Percentiles rank a stretch among this genome's conserved stretches.
Evolutionary conservation across 2,797 vertebrate genomes (phyloP).

Genomic region (Hafferia zeledoni): DNA sequence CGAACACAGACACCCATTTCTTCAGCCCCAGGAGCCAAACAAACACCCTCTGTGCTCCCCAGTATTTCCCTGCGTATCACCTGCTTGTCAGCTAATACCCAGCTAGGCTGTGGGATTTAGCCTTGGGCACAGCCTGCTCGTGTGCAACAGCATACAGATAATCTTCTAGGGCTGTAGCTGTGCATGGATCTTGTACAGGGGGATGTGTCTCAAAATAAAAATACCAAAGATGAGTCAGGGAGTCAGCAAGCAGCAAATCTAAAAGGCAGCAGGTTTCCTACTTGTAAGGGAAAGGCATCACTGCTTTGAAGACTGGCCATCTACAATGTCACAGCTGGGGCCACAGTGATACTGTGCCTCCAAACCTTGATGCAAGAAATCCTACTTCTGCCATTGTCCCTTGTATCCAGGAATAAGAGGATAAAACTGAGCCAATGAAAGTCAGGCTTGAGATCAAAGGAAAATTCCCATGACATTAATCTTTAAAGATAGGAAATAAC

Average conservation of each 20-base stretch:
- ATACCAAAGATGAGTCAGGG: background rate
- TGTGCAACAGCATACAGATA: background rate
- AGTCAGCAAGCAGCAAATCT: background rate
- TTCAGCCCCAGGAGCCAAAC: constrained; percentile 17
- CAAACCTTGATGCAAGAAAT: background rate
- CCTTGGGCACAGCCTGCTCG: background rate
- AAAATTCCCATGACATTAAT: background rate
- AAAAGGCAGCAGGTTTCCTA: background rate
- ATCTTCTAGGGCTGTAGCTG: background rate
- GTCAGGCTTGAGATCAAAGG: background rate
- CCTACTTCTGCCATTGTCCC: background rate
- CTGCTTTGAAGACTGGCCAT: background rate
- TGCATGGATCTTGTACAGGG: rapidly evolving
- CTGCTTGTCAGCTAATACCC: background rate
- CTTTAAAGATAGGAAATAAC: constrained; percentile 8
- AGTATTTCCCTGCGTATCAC: background rate
- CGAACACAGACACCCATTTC: background rate
- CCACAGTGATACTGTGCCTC: rapidly evolving
- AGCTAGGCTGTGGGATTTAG: background rate
- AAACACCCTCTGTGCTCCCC: constrained; percentile 14
- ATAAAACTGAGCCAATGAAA: background rate
- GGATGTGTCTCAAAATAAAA: background rate
- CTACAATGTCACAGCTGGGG: background rate
- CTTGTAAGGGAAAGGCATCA: background rate
- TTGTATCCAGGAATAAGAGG: background rate